Evolutionary conservation across 2,888 invertebrate genomes (phyloP), one percentile per base, ranked within the genome.

Genomic region (Trichacis sp.): DNA sequence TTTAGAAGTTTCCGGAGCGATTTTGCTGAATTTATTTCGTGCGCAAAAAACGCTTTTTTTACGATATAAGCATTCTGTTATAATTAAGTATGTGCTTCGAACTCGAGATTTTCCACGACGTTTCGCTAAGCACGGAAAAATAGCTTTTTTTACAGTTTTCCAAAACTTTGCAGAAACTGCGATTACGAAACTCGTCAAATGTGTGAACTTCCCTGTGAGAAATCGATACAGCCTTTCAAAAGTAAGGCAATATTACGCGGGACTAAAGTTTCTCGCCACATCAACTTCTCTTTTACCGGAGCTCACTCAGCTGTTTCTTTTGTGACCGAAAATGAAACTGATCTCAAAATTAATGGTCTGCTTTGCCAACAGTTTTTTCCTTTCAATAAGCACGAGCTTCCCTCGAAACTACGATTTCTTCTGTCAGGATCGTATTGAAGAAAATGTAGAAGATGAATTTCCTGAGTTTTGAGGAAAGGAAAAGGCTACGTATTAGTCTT

Each of bases 131-230:
- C 8, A 8, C 24, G 24, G 24, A 24, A 8, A 24, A 24, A 24
- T 8, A n/a, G 24, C 3, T 3, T 24, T 24, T 24, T 24, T 24
- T 8, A 33, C n/a, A 11, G n/a, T 33, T 6, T 33, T n/a, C 11
- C 11, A 33, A 33, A 33, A 33, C 5, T 33, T n/a, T 6, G 11
- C n/a, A n/a, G 9, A 33, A 33, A 33, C 15, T n/a, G 17, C 17
- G 42, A 42, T 42, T 15, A 18, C 6, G 42, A 42, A 42, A 42
- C 17, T 42, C 42, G 42, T 17, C 42, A 42, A 42, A 42, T 42
- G 6, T 17, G 42, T 17, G 4, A 15, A 42, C 8, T 42, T 18
- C 9, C 2, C 42, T 9, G 8, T 17, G 17, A 15, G 42, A 18
- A 42, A 42, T 42, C 42, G 18, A 42, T 42, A 17, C 18, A 5